Conservation (phyloP, 2,888 invertebrate species). For the Petrolisthes cinctipes region DNA sequence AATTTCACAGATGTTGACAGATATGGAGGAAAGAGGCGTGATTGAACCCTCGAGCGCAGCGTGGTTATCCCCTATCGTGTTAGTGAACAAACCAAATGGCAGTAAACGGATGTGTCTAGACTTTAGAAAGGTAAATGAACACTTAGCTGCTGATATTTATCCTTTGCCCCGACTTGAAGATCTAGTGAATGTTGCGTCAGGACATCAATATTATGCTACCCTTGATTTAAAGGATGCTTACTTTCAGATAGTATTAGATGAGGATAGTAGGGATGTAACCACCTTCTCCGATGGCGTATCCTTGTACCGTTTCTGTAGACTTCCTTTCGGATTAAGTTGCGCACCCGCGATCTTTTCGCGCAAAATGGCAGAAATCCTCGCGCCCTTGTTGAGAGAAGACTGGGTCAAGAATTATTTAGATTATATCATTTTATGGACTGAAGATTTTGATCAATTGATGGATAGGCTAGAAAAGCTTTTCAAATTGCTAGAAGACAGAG, state of each 20-base stretch:
- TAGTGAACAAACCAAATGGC: too few species aligned
- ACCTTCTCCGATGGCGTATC: neutral
- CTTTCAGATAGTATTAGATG: neutral
- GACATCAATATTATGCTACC: neutral
- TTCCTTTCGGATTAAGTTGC: constrained; percentile 67
- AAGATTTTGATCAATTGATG: neutral
- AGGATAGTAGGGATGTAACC: neutral
- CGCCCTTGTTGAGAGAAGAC: constrained; percentile 64
- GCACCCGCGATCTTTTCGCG: constrained; percentile 68
- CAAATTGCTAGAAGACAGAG: constrained; percentile 27
- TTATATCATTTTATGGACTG: neutral
- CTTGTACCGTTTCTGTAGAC: neutral
- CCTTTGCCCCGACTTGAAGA: neutral
- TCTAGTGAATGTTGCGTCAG: neutral
- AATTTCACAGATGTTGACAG: too few species aligned
- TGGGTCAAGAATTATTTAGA: constrained; percentile 34
- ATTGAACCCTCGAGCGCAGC: too few species aligned
- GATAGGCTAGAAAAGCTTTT: neutral
- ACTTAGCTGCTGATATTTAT: neutral
- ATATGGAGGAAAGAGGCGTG: too few species aligned
- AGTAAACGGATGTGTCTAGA: too few species aligned
- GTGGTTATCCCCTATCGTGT: too few species aligned
- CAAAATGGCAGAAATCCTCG: constrained; percentile 69
- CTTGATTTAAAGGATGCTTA: neutral
- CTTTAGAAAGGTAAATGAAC: too few species aligned